Evolutionary conservation across 2,888 invertebrate genomes (phyloP), one percentile per base, ranked within the genome.

Genomic region (Thyatira batis): DNA sequence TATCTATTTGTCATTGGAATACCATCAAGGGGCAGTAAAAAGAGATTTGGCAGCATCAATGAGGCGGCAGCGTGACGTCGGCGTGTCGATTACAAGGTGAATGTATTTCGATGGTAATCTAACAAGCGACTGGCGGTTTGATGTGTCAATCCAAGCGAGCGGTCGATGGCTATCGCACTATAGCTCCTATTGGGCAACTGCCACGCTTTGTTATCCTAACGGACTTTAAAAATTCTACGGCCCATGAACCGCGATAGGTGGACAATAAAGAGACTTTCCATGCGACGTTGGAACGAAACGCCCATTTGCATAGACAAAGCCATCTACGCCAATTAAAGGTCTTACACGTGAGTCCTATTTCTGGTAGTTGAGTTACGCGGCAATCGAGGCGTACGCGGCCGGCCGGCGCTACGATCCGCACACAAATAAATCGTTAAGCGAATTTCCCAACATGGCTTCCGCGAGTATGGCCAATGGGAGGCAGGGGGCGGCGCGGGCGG

Each of bases 381-480:
- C 69, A 73, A 76, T 78, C 70, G 70, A 76, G 70, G 58, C 57
- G 62, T 70, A 54, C 74, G 69, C 79, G 76, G 66, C 73, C 73
- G 73, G 67, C 65, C 66, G 65, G 56, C 68, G 73, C 67, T 72
- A 65, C 79, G 77, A 77, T 79, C 76, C 76, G 82, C 78, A 80
- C 81, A 85, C 80, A 84, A 87, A 87, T 85, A 87, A 85, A 87
- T 86, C 83, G 85, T 84, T 82, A 81, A 82, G 82, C 78, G 82
- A 85, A 82, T 87, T 88, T 86, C 80, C 87, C 85, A 88, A 87
- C 83, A 89, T 87, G 87, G 88, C 88, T 84, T 82, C 87, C 85
- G 74, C 77, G 78, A 72, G 72, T 70, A 71, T 69, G 76, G 78
- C 76, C 81, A 77, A 79, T 77, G 75, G 79, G 76, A 72, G 72